A percentile compares a stretch with the other conserved stretches of the same genome.
Conservation (phyloP, 2,888 invertebrate species). For the Plagodis dolabraria region DNA sequence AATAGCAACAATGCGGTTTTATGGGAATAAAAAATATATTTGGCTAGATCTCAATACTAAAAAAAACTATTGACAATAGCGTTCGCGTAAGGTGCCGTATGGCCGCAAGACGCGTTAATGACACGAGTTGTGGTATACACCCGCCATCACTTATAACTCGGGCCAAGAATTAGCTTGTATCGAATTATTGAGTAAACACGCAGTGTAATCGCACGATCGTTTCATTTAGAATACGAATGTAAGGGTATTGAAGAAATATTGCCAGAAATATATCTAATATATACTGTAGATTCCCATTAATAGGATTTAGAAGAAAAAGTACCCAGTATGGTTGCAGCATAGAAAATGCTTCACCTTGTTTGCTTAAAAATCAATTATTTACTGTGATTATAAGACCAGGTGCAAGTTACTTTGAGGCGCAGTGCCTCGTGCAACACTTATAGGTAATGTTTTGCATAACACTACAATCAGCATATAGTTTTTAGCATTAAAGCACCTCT, state of each 20-base stretch:
- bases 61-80: too few relatives aligned
- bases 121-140: background rate
- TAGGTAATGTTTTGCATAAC: too few relatives aligned
- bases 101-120: too few relatives aligned
- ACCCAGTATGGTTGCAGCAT: conserved; percentile 20
- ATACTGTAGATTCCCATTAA: conserved; percentile 64
- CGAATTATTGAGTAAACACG: conserved; percentile 85
- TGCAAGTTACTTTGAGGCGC: too few relatives aligned
- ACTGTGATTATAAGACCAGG: conserved; percentile 9
- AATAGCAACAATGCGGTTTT: too few relatives aligned
- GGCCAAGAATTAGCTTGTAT: conserved; percentile 59
- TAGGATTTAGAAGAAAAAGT: conserved; percentile 55
- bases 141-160: conserved; percentile 48
- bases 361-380: conserved; percentile 23
- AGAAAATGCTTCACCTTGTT: conserved; percentile 21
- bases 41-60: too few relatives aligned
- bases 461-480: too few relatives aligned
- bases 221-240: conserved; percentile 72
- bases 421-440: too few relatives aligned
- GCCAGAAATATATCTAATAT: conserved; percentile 66
- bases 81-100: too few relatives aligned
- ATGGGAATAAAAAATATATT: too few relatives aligned
- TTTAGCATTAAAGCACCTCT: too few relatives aligned
- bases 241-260: conserved; percentile 73
- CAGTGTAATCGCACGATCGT: conserved; percentile 75